Evolutionary conservation across 30 jellyfish, hydroid and myxozoan species (phyloP).

Genomic region (Turritopsis dohrnii): DNA sequence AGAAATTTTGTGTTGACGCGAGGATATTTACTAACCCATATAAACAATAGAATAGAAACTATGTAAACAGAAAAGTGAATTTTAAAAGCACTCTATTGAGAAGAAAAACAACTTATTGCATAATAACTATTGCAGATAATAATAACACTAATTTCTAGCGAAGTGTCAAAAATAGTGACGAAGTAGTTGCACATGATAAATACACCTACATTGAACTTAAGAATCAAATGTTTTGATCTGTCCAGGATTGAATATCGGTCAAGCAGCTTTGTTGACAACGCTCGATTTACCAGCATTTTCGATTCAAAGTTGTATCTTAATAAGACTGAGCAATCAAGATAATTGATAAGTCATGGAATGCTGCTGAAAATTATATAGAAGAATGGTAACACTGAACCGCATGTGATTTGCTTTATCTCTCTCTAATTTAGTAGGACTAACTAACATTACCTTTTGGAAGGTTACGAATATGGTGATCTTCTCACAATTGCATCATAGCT

Average conservation of each 20-base stretch:
- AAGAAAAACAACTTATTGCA: neutral
- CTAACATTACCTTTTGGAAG: too few species aligned
- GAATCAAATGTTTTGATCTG: neutral
- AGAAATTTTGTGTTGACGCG: neutral
- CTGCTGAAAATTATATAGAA: neutral
- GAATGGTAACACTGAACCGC: too few species aligned
- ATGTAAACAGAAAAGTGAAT: neutral
- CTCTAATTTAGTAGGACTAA: neutral
- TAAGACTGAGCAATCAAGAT: neutral
- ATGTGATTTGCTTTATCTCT: neutral
- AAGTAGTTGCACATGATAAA: neutral
- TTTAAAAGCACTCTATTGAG: neutral
- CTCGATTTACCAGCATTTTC: neutral
- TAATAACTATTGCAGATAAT: neutral
- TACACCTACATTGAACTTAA: neutral
- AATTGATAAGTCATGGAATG: neutral
- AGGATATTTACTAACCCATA: neutral
- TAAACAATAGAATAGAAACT: neutral
- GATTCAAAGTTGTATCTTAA: neutral
- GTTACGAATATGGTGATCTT: too few species aligned
- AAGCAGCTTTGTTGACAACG: neutral
- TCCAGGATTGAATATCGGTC: neutral
- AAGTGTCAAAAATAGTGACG: neutral
- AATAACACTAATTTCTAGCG: neutral
- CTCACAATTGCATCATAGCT: too few species aligned